phyloP scores from a whole-genome alignment of 2,113 vertebrate species.

The Apeltes quadracus region DNA sequence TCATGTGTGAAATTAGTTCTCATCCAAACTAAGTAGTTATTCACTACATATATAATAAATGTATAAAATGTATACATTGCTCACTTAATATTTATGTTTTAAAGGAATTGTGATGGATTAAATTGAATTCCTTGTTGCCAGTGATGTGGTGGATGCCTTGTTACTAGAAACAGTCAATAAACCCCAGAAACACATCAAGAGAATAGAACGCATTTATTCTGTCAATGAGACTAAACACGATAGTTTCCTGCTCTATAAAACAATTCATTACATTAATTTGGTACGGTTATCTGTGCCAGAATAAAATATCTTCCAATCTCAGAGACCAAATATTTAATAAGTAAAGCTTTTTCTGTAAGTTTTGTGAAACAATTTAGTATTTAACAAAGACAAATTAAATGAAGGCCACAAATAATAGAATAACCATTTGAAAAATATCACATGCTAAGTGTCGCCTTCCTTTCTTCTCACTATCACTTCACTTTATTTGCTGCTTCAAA shows the following conservation, averaged over 20 bases:
- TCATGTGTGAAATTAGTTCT: background rate
- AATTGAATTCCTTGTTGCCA: background rate
- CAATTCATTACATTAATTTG: background rate
- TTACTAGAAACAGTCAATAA: background rate
- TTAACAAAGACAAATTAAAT: background rate
- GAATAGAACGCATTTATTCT: conserved; percentile 1
- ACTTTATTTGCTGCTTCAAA: conserved; percentile 49
- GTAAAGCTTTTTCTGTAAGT: background rate
- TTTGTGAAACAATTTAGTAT: background rate
- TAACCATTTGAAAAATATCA: background rate
- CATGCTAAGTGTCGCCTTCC: background rate
- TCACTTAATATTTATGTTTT: background rate
- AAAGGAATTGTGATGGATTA: background rate
- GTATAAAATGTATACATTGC: background rate
- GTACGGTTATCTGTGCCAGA: background rate
- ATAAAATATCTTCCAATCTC: background rate
- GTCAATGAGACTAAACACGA: background rate
- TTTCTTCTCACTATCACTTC: conserved; percentile 17
- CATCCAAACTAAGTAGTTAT: background rate
- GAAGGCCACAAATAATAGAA: background rate
- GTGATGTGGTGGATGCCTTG: background rate
- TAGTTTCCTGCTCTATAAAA: background rate
- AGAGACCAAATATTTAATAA: background rate
- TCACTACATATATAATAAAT: background rate
- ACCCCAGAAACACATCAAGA: background rate